phyloP scores from a whole-genome alignment of 2,888 invertebrate species.

The Scaptomyza cyrtandrae region DNA sequence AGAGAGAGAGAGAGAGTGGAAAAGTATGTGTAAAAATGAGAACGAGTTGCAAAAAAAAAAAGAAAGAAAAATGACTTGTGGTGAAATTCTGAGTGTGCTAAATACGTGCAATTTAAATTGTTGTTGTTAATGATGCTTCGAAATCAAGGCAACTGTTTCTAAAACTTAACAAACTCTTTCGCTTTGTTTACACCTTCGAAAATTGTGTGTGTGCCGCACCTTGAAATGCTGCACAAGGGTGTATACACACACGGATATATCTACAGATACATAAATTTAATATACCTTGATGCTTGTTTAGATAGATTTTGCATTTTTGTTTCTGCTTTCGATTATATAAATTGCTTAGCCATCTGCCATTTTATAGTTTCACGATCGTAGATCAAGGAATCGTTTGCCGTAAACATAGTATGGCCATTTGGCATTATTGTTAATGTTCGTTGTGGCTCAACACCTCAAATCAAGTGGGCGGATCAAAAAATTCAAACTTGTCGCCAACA shows the following conservation, averaged over 20 bases:
- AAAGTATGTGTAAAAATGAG: not conserved
- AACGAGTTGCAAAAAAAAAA: constrained; percentile 24
- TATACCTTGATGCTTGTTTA: not conserved
- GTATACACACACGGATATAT: not conserved
- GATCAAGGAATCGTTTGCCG: constrained; percentile 10
- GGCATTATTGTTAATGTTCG: constrained; percentile 37
- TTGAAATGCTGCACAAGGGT: constrained; percentile 58
- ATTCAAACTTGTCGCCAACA: constrained; percentile 27
- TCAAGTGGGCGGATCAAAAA: constrained; percentile 45
- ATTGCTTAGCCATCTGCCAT: constrained; percentile 39
- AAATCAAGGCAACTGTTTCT: constrained; percentile 13
- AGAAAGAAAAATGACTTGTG: constrained; percentile 43
- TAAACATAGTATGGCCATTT: constrained; percentile 17
- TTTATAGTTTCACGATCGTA: constrained; percentile 14
- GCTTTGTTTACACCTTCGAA: constrained; percentile 77
- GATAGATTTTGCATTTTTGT: constrained; percentile 9
- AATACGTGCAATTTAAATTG: constrained; percentile 59
- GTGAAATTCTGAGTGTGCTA: constrained; percentile 42
- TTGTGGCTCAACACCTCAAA: constrained; percentile 10
- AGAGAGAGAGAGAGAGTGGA: not conserved
- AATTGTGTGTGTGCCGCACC: constrained; percentile 65
- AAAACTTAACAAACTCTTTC: constrained; percentile 1
- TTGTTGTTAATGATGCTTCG: constrained; percentile 60
- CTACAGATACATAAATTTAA: not conserved
- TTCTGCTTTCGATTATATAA: constrained; percentile 46